Percentiles rank a stretch among this genome's conserved stretches.
phyloP scores from a whole-genome alignment of 2,113 vertebrate species.

The Cebidichthys violaceus region DNA sequence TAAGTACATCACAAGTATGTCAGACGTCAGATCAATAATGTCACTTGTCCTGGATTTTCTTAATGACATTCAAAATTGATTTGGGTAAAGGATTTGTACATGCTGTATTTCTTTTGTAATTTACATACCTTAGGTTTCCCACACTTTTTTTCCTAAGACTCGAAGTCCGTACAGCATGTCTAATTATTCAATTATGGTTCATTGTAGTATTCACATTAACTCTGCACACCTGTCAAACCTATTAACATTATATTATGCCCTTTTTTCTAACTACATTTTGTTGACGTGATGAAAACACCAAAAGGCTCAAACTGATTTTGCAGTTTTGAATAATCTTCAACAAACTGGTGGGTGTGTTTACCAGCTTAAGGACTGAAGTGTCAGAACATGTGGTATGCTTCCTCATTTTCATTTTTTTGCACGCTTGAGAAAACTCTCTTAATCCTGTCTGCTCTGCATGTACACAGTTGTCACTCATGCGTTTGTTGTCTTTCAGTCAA shows the following conservation, averaged over 20 bases:
- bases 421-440: slow-evolving; percentile 15
- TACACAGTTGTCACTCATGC: slow-evolving; percentile 22
- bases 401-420: slow-evolving; percentile 32
- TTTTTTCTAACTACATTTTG: slow-evolving; percentile 18
- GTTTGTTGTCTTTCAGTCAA: slow-evolving; percentile 53
- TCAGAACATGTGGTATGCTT: slow-evolving; percentile 13
- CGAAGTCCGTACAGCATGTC: slow-evolving; percentile 4
- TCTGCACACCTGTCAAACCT: neutral
- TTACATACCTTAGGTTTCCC: neutral
- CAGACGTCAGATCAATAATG: slow-evolving; percentile 68
- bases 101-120: slow-evolving; percentile 28
- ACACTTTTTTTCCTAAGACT: neutral
- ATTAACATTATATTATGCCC: slow-evolving; percentile 2
- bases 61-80: slow-evolving; percentile 67
- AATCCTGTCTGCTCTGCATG: slow-evolving; percentile 23
- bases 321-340: slow-evolving; percentile 31
- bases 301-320: slow-evolving; percentile 1
- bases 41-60: slow-evolving; percentile 43
- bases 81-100: slow-evolving; percentile 23
- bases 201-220: slow-evolving; percentile 14
- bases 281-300: neutral
- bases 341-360: slow-evolving; percentile 26
- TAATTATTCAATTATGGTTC: slow-evolving; percentile 25
- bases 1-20: slow-evolving; percentile 40
- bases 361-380: slow-evolving; percentile 9